phyloP scores from a whole-genome alignment of 1,140 invertebrate genomes.

The Cotesia chilonis region DNA sequence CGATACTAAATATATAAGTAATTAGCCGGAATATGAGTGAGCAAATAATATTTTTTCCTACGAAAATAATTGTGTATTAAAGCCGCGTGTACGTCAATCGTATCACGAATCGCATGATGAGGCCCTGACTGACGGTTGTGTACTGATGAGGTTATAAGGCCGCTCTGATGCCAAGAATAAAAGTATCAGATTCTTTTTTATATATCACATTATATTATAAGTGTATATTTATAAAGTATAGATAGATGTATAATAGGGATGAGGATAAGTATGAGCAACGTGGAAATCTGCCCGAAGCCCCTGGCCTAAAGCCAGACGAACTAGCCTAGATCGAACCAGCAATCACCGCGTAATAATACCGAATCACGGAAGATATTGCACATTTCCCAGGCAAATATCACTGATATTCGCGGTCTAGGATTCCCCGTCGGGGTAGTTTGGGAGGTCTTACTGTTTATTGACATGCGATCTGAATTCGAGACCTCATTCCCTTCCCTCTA shows the following conservation, averaged over 20 bases:
- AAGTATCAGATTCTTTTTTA: not conserved
- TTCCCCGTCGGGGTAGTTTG: conserved; percentile 53
- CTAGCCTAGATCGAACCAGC: conserved; percentile 62
- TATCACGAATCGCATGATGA: conserved; percentile 60
- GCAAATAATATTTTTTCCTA: conserved; percentile 47
- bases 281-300: conserved; percentile 27
- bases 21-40: too few species aligned
- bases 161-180: not conserved
- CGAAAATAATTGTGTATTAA: conserved; percentile 47
- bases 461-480: conserved; percentile 60
- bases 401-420: conserved; percentile 61
- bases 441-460: conserved; percentile 58
- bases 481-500: conserved; percentile 25
- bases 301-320: conserved; percentile 32
- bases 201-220: too few species aligned
- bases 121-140: conserved; percentile 8
- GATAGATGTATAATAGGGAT: not conserved
- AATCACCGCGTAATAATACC: conserved; percentile 64
- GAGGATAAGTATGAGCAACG: conserved; percentile 34
- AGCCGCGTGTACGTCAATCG: conserved; percentile 36
- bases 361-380: conserved; percentile 65
- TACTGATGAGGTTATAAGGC: not conserved
- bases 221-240: too few species aligned
- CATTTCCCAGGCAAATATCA: conserved; percentile 62
- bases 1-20: too few species aligned